Evolutionary conservation across 2,888 invertebrate species (phyloP), one percentile per base, ranked within the genome.

Genomic region (Acleris literana): DNA sequence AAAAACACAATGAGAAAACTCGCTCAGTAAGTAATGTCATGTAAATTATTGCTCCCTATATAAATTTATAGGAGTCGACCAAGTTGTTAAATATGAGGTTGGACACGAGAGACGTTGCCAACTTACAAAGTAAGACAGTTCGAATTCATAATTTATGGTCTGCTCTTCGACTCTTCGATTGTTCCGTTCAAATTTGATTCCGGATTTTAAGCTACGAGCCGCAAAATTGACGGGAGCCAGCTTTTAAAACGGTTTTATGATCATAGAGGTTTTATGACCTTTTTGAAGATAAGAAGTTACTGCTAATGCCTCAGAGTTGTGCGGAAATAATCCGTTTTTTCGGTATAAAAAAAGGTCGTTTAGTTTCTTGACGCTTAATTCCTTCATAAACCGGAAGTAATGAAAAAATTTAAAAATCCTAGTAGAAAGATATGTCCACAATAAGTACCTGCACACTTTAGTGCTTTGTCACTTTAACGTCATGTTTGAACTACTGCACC

Each of bases 61-160:
- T 66, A 57, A 62, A 62, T 66, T 66, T 62, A 66, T 62, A 39
- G 64, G 57, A 65, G n/a, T 22, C 62, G n/a, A 49, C 54, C 29
- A 59, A 58, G 43, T 63, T 69, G 60, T 72, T 73, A 71, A 71
- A 74, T 72, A 68, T 68, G 39, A 62, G 70, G 63, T 74, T 69
- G 63, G 68, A 60, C 63, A 64, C 69, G 66, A 58, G 70, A 62
- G 55, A 71, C 61, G 64, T 59, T 72, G 65, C 71, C 70, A 71
- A 68, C 68, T 72, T 60, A 72, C 70, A 72, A 68, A 69, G 72
- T 71, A 66, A 71, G 52, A 64, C 66, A 64, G 70, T 70, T 68
- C 57, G 18, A n/a, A 68, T 55, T 64, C 59, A 68, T 60, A 61
- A 71, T 75, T 68, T 71, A 74, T 71, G 46, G 54, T 17, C 49